These are phyloP conservation scores for Ranitomeya variabilis DNA, from an alignment of 2,113 vertebrate species.

Conservation along the genomic window DNA sequence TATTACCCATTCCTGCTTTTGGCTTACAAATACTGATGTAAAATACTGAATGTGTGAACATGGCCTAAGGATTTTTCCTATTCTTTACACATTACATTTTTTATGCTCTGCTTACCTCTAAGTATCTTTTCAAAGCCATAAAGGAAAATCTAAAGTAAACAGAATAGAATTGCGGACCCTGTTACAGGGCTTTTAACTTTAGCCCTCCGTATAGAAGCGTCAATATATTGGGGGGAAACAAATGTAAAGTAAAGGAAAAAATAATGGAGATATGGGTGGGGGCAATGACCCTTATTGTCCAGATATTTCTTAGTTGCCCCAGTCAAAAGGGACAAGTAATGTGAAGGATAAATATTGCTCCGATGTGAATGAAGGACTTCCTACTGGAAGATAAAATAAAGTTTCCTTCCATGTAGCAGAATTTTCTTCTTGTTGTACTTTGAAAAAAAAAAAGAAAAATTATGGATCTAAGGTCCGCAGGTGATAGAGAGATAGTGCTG, in stretches of 20 bases:
- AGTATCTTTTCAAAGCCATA: too few species aligned
- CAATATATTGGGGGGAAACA: background rate
- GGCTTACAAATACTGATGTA: too few species aligned
- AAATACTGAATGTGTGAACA: too few species aligned
- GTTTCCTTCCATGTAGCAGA: background rate
- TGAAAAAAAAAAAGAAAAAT: background rate
- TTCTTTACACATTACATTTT: too few species aligned
- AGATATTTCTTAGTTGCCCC: background rate
- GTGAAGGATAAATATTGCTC: background rate
- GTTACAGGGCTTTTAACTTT: background rate
- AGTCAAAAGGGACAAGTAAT: background rate
- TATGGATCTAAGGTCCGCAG: slow-evolving; percentile 47
- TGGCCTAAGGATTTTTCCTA: too few species aligned
- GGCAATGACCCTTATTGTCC: background rate
- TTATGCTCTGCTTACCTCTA: too few species aligned
- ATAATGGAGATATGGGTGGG: background rate
- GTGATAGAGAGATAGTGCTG: slow-evolving; percentile 63
- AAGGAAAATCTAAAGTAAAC: background rate
- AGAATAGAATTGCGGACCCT: background rate
- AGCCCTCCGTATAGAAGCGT: background rate
- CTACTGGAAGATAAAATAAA: background rate
- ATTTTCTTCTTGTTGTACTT: background rate
- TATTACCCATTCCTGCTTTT: too few species aligned
- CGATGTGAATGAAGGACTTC: background rate
- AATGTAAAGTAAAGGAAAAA: background rate